Percentiles rank a stretch among this genome's conserved stretches.
phyloP scores from a whole-genome alignment of 2,113 vertebrate genomes.

The Meriones unguiculatus region DNA sequence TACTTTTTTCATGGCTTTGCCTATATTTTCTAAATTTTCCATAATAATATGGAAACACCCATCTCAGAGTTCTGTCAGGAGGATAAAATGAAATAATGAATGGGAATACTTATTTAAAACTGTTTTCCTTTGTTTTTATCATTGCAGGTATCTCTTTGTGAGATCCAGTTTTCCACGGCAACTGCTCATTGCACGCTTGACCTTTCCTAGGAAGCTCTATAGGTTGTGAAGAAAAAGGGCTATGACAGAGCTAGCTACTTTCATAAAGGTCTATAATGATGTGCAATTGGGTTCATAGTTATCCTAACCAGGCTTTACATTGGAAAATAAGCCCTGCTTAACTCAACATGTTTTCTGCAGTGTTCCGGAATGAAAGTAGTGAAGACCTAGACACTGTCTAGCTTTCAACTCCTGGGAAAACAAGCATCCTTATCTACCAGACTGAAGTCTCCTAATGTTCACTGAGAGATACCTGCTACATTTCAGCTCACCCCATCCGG shows the following conservation, averaged over 20 bases:
- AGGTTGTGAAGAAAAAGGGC: not conserved
- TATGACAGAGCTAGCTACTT: not conserved
- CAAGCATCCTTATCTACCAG: not conserved
- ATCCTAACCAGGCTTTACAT: not conserved
- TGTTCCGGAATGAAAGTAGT: not conserved
- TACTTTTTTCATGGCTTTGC: not conserved
- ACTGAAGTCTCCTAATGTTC: not conserved
- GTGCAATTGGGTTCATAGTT: not conserved
- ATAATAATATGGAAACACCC: not conserved
- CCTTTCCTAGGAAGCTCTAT: not conserved
- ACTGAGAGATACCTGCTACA: not conserved
- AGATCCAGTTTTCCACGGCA: conserved; percentile 18
- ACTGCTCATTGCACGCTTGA: not conserved
- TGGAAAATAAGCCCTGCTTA: not conserved
- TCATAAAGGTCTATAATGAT: not conserved
- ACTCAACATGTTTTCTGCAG: not conserved
- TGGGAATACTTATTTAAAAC: not conserved
- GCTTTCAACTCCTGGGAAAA: not conserved
- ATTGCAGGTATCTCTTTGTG: conserved; percentile 4
- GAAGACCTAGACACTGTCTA: not conserved
- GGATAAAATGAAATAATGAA: not conserved
- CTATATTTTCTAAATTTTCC: not conserved
- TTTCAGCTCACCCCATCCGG: too few species aligned
- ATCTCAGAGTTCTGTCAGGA: not conserved
- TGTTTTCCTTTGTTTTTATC: not conserved